Evolutionary conservation across 2,113 vertebrate species (phyloP).

Genomic region (Alouatta palliata): DNA sequence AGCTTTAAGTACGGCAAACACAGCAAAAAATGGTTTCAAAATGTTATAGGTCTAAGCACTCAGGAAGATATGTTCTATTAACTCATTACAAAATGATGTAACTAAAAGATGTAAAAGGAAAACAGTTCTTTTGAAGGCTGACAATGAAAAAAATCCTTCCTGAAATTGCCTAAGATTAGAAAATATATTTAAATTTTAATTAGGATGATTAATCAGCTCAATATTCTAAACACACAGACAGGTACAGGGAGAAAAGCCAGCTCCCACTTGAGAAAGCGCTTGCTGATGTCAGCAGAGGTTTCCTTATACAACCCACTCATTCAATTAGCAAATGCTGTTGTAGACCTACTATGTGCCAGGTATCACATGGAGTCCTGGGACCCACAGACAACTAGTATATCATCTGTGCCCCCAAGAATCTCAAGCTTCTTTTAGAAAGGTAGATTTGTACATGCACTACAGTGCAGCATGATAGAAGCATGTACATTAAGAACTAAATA

Average conservation of each 20-base stretch:
- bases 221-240: slow-evolving; percentile 46
- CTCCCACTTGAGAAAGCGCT: background rate
- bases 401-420: background rate
- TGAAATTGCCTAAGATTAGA: slow-evolving; percentile 72
- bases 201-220: slow-evolving; percentile 62
- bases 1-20: background rate
- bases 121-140: slow-evolving; percentile 58
- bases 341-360: background rate
- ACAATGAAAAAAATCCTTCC: slow-evolving; percentile 52
- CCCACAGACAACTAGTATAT: background rate
- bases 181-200: slow-evolving; percentile 77
- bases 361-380: background rate
- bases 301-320: background rate
- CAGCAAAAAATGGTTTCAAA: background rate
- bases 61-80: slow-evolving; percentile 24
- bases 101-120: slow-evolving; percentile 44
- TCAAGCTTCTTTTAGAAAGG: background rate
- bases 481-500: background rate
- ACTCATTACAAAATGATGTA: slow-evolving; percentile 1
- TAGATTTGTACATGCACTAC: background rate
- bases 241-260: background rate
- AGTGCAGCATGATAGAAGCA: background rate
- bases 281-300: slow-evolving; percentile 38
- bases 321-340: background rate
- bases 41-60: slow-evolving; percentile 24